phyloP scores from a whole-genome alignment of 1,140 invertebrate species.

The Scaptodrosophila lebanonensis region DNA sequence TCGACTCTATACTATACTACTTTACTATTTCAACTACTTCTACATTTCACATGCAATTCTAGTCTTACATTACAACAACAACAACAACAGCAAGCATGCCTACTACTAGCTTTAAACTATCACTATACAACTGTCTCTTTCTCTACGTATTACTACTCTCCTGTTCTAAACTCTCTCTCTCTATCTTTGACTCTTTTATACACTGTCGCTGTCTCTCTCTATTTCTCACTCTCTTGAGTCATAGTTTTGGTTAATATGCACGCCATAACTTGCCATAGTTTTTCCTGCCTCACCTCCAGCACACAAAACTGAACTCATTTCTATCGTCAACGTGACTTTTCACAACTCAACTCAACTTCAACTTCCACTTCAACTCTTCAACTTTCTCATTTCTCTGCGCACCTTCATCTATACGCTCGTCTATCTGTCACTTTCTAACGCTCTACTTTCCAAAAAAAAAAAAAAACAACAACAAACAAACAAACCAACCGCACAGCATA shows the following conservation, averaged over 20 bases:
- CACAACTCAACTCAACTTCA: conserved; percentile 33
- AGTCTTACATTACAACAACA: conserved; percentile 63
- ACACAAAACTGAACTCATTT: conserved; percentile 63
- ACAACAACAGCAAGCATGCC: conserved; percentile 48
- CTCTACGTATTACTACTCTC: conserved; percentile 8
- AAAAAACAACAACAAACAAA: too few relatives aligned
- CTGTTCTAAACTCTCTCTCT: conserved; percentile 20
- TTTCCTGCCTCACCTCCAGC: conserved; percentile 35
- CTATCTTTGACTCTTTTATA: conserved; percentile 3
- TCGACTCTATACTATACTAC: conserved; percentile 13
- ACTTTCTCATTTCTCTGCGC: conserved; percentile 63
- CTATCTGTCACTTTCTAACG: conserved; percentile 62
- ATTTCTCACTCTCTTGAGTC: conserved; percentile 38
- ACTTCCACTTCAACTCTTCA: conserved; percentile 58
- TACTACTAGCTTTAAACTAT: conserved; percentile 48
- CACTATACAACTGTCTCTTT: conserved; percentile 17
- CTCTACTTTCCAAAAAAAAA: conserved; percentile 52
- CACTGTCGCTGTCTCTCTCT: conserved; percentile 20
- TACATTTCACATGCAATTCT: conserved; percentile 69
- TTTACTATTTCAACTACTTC: conserved; percentile 21
- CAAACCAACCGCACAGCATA: too few relatives aligned
- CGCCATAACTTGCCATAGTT: conserved; percentile 77
- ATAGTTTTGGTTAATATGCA: conserved; percentile 67
- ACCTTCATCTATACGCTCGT: conserved; percentile 36
- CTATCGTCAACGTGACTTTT: conserved; percentile 43